Conservation (phyloP, 2,113 vertebrate genomes). For the Crocuta crocuta region DNA sequence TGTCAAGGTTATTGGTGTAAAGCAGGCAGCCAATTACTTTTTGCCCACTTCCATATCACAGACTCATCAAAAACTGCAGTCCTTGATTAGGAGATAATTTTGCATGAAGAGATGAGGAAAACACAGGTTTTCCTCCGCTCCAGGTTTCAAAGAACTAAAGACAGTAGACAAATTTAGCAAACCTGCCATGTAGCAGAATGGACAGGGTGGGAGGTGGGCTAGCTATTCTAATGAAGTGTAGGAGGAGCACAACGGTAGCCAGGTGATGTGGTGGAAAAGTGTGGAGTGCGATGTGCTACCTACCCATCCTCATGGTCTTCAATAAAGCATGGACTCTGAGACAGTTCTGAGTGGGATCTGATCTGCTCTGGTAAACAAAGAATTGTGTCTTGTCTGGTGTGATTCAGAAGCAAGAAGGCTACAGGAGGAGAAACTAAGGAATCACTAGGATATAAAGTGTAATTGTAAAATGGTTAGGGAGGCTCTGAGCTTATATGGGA, state of each 20-base stretch:
- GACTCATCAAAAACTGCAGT: not conserved
- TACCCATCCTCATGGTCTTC: not conserved
- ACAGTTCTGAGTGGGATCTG: no score
- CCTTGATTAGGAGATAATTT: not conserved
- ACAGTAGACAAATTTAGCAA: not conserved
- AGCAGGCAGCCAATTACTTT: not conserved
- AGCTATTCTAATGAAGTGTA: not conserved
- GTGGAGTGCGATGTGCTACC: rapidly evolving
- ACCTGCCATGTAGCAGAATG: not conserved
- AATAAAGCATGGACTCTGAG: not conserved
- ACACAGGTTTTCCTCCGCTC: not conserved
- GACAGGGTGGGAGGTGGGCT: rapidly evolving
- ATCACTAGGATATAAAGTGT: rapidly evolving
- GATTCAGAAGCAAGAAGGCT: not conserved
- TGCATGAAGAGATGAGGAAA: not conserved
- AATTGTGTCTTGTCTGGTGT: not conserved
- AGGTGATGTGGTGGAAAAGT: rapidly evolving
- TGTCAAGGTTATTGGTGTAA: not conserved
- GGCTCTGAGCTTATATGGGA: not conserved
- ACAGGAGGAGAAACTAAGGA: not conserved
- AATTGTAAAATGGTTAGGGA: not conserved
- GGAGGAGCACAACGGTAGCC: not conserved
- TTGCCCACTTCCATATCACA: not conserved
- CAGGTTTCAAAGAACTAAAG: not conserved
- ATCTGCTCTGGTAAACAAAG: not conserved